phyloP scores from a whole-genome alignment of 2,888 invertebrate species.

The Drosophila nr. fundita region DNA sequence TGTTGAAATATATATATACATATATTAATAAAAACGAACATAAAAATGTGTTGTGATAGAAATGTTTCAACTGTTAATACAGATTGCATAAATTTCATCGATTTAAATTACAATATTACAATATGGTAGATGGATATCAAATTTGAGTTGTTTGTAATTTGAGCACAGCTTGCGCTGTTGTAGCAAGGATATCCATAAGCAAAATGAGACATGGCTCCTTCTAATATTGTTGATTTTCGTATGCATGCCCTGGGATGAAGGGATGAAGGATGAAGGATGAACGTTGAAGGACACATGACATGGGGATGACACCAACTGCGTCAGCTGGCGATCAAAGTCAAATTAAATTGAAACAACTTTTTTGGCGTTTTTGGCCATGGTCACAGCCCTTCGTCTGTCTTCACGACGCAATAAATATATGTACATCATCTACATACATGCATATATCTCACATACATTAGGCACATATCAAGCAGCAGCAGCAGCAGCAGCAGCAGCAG shows the following conservation, averaged over 20 bases:
- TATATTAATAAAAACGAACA: not conserved
- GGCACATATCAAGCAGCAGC: conserved; percentile 4
- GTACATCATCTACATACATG: conserved; percentile 1
- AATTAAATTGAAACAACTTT: conserved; percentile 78
- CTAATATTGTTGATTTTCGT: conserved; percentile 58
- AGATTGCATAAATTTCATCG: conserved; percentile 60
- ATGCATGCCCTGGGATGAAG: conserved; percentile 14
- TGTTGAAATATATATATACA: not conserved
- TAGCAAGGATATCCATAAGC: conserved; percentile 57
- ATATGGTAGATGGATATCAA: conserved; percentile 20
- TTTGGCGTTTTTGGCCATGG: conserved; percentile 33
- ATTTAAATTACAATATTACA: conserved; percentile 64
- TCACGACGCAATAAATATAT: not conserved
- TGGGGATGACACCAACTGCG: conserved; percentile 67
- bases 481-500: conserved; percentile 12
- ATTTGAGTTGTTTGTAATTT: conserved; percentile 34
- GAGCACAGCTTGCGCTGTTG: conserved; percentile 71
- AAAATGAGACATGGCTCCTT: conserved; percentile 62
- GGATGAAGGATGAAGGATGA: conserved; percentile 10
- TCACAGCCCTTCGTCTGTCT: conserved; percentile 12
- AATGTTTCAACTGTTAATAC: conserved; percentile 60
- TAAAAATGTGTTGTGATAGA: conserved; percentile 24
- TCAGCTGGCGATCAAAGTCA: conserved; percentile 79
- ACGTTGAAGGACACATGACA: conserved; percentile 51
- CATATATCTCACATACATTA: not conserved